Conservation (phyloP, 2,888 invertebrate genomes). For the Corbicula japonica region DNA sequence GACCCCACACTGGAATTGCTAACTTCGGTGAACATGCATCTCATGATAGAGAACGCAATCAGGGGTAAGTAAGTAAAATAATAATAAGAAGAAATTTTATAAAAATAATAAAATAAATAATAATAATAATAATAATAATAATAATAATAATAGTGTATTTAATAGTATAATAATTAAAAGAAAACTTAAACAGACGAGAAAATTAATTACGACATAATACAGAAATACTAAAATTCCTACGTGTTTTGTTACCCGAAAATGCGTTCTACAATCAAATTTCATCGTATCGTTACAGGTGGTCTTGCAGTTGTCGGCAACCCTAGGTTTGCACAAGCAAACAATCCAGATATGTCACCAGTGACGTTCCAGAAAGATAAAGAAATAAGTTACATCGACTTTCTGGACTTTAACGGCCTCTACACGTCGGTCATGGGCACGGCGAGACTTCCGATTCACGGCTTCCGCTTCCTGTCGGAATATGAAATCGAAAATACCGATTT, state of each 20-base stretch:
- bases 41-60: conserved; percentile 7
- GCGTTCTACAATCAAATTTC: neutral
- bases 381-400: conserved; percentile 1
- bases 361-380: neutral
- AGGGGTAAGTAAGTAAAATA: neutral
- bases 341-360: conserved; percentile 6
- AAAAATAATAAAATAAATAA: neutral
- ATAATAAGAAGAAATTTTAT: neutral
- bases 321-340: conserved; percentile 17
- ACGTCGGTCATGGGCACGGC: neutral
- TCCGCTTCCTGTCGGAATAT: too few relatives aligned
- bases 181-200: neutral
- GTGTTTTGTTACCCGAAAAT: neutral
- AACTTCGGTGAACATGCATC: too few relatives aligned
- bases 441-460: too few relatives aligned
- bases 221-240: neutral
- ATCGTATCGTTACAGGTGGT: conserved; percentile 6
- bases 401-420: conserved; percentile 20
- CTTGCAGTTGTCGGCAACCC: conserved; percentile 17
- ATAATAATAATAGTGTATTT: neutral
- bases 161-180: neutral
- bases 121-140: neutral
- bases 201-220: neutral
- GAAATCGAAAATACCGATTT: too few relatives aligned
- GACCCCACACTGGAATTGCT: neutral